phyloP scores from a whole-genome alignment of 2,888 invertebrate genomes.

The Argynnis bischoffii region DNA sequence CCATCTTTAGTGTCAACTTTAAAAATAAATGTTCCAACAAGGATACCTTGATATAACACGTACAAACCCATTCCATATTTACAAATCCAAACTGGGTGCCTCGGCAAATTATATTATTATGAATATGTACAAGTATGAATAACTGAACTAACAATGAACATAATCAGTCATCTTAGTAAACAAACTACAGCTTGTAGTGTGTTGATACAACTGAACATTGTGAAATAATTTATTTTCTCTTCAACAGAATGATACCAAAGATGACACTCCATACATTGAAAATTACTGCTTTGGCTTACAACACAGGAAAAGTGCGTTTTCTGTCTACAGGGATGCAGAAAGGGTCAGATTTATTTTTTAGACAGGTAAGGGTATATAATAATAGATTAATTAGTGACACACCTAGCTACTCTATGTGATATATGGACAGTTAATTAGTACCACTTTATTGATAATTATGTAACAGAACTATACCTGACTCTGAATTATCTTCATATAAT shows the following conservation, averaged over 20 bases:
- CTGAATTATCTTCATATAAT: too few relatives aligned
- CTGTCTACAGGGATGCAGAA: conserved; percentile 53
- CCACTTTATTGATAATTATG: too few relatives aligned
- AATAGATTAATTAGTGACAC: background rate
- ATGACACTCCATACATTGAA: conserved; percentile 49
- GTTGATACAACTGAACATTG: conserved; percentile 14
- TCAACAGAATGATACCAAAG: conserved; percentile 62
- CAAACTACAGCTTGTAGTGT: background rate
- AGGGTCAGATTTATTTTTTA: conserved; percentile 65
- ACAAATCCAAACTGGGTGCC: too few relatives aligned
- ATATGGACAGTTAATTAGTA: background rate
- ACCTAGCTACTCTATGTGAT: background rate
- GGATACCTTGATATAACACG: too few relatives aligned
- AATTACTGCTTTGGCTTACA: conserved; percentile 42
- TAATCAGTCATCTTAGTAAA: conserved; percentile 17
- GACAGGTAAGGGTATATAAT: conserved; percentile 59
- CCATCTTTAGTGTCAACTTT: too few relatives aligned
- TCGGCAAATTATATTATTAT: too few relatives aligned
- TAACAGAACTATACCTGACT: too few relatives aligned
- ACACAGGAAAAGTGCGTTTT: conserved; percentile 43
- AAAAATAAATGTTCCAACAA: too few relatives aligned
- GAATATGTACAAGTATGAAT: background rate
- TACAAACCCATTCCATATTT: too few relatives aligned
- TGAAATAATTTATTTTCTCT: conserved; percentile 28
- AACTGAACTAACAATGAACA: conserved; percentile 11